These are phyloP conservation scores for Ciona savignyi DNA, from an alignment of 23 tunicate genomes.

Conservation along the genomic window DNA sequence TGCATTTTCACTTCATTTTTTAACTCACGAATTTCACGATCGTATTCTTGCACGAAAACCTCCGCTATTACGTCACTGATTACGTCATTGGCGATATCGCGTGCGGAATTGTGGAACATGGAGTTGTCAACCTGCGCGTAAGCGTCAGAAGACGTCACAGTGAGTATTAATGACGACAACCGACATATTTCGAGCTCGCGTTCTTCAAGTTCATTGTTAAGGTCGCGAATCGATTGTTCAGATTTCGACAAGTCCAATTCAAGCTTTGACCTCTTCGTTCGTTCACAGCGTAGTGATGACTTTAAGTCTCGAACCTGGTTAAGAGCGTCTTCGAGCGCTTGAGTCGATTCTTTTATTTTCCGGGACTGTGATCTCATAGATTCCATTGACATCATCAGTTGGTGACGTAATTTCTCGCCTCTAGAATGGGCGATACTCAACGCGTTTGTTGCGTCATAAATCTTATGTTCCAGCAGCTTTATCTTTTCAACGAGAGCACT, in stretches of 20 bases:
- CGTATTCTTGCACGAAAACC: background rate
- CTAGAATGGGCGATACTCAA: constrained; percentile 22
- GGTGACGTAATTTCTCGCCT: constrained; percentile 50
- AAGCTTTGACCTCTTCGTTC: background rate
- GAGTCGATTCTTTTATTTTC: constrained; percentile 22
- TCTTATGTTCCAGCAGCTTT: background rate
- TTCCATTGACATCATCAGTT: constrained; percentile 27
- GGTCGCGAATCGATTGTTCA: background rate
- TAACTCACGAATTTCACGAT: no score
- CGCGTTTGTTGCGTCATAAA: constrained; percentile 41
- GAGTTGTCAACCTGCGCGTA: background rate
- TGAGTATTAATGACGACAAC: background rate
- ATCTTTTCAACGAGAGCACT: background rate
- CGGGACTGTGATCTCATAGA: constrained; percentile 30
- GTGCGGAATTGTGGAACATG: background rate
- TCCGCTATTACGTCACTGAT: background rate
- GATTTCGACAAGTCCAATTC: background rate
- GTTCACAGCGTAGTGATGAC: background rate
- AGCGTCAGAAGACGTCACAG: background rate
- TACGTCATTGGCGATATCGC: background rate
- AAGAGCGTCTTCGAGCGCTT: constrained; percentile 17
- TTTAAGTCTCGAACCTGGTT: constrained; percentile 13
- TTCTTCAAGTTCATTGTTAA: background rate
- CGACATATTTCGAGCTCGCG: background rate
- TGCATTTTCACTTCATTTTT: background rate